phyloP scores from a whole-genome alignment of 2,113 vertebrate genomes.

The Probosciger aterrimus region DNA sequence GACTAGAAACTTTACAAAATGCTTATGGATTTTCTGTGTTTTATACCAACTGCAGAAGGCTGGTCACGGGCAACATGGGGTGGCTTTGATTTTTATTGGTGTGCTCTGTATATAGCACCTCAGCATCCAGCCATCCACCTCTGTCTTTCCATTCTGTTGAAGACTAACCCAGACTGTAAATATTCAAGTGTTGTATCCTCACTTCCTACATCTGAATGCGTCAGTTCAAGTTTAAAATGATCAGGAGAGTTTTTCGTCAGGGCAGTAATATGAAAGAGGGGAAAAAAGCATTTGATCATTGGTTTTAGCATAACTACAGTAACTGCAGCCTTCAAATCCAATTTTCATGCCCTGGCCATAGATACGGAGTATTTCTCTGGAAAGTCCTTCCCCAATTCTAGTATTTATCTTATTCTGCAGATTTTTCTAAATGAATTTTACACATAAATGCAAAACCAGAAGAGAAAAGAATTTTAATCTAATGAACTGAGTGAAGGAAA shows the following conservation, averaged over 20 bases:
- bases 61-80: not conserved
- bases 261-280: slow-evolving; percentile 43
- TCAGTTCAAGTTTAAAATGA: slow-evolving; percentile 61
- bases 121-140: not conserved
- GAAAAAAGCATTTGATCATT: slow-evolving; percentile 50
- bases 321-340: slow-evolving; percentile 58
- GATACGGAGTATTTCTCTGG: slow-evolving; percentile 26
- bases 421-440: slow-evolving; percentile 73
- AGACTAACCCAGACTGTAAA: slow-evolving; percentile 5
- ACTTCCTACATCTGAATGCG: not conserved
- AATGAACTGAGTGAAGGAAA: slow-evolving; percentile 83
- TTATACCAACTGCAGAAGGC: not conserved
- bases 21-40: slow-evolving; percentile 31
- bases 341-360: slow-evolving; percentile 56
- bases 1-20: not conserved
- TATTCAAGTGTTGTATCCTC: slow-evolving; percentile 19
- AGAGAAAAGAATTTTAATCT: slow-evolving; percentile 84
- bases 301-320: slow-evolving; percentile 52
- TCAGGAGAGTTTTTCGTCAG: slow-evolving; percentile 20
- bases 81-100: not conserved
- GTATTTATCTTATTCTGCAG: slow-evolving; percentile 70
- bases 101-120: not conserved
- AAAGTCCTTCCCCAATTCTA: slow-evolving; percentile 42
- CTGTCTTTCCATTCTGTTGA: not conserved
- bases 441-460: slow-evolving; percentile 71